Evolutionary conservation across 2,888 invertebrate species (phyloP).

Genomic region (Penaeus monodon): DNA sequence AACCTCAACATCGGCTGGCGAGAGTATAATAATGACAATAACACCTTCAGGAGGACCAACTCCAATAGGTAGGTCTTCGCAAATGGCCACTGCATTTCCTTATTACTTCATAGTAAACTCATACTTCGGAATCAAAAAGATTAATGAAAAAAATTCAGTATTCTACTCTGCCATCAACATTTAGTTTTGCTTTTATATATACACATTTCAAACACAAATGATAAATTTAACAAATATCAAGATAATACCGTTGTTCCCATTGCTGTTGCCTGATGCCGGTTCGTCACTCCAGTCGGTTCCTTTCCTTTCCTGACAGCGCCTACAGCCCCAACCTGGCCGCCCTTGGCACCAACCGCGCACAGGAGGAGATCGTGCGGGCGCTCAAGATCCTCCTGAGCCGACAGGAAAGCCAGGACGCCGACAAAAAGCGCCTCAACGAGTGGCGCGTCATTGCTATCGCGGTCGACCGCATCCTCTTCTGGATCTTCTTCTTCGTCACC

Average conservation of each 20-base stretch:
- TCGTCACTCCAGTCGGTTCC: not conserved
- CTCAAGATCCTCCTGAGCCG: constrained; percentile 71
- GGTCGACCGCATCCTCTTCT: constrained; percentile 74
- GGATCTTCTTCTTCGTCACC: constrained; percentile 73
- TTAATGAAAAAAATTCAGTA: too few species aligned
- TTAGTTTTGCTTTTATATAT: too few species aligned
- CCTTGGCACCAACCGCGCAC: constrained; percentile 66
- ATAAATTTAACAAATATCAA: too few species aligned
- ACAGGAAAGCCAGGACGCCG: constrained; percentile 71
- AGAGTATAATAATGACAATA: constrained; percentile 55
- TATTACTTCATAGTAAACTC: too few species aligned
- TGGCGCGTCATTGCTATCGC: constrained; percentile 74
- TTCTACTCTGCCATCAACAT: too few species aligned
- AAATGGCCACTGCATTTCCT: not conserved
- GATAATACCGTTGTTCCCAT: not conserved
- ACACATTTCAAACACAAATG: too few species aligned
- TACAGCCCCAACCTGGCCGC: constrained; percentile 59
- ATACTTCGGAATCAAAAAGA: too few species aligned
- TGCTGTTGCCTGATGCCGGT: not conserved
- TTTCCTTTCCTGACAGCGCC: constrained; percentile 41
- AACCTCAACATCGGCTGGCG: constrained; percentile 56
- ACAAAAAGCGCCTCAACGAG: constrained; percentile 72
- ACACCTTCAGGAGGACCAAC: constrained; percentile 57
- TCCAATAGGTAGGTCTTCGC: constrained; percentile 36
- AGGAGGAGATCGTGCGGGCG: constrained; percentile 71